These are phyloP conservation scores for Leptonema lineaticorne DNA, from an alignment of 1,140 invertebrate genomes.

Conservation along the genomic window DNA sequence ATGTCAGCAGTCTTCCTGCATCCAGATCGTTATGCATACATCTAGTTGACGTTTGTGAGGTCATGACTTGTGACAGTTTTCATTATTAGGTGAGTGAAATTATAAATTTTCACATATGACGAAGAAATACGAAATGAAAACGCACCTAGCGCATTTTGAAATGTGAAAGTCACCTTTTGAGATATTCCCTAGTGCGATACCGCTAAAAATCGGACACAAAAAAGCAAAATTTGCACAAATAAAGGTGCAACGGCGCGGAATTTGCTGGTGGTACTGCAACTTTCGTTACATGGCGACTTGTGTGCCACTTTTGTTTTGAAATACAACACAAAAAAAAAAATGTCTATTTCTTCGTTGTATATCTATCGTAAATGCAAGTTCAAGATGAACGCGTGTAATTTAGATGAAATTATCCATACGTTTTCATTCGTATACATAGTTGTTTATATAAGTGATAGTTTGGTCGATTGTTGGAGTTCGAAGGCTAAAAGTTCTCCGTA, in stretches of 20 bases:
- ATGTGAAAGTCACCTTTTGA: background rate
- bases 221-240: background rate
- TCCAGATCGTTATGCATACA: background rate
- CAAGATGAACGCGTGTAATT: too few species aligned
- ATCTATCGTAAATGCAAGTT: background rate
- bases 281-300: background rate
- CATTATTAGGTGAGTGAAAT: background rate
- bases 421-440: too few species aligned
- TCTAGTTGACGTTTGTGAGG: background rate
- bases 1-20: conserved; percentile 17
- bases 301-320: conserved; percentile 2
- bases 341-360: background rate
- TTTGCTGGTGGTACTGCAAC: background rate
- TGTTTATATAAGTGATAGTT: too few species aligned
- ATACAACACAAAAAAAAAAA: too few species aligned
- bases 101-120: background rate
- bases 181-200: background rate
- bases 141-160: too few species aligned
- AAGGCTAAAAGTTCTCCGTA: too few species aligned
- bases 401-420: too few species aligned
- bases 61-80: background rate
- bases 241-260: background rate
- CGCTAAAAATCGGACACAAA: background rate
- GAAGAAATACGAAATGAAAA: too few species aligned
- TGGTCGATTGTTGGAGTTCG: too few species aligned